phyloP scores from a whole-genome alignment of 1,140 invertebrate genomes.

The Habropoda laboriosa region DNA sequence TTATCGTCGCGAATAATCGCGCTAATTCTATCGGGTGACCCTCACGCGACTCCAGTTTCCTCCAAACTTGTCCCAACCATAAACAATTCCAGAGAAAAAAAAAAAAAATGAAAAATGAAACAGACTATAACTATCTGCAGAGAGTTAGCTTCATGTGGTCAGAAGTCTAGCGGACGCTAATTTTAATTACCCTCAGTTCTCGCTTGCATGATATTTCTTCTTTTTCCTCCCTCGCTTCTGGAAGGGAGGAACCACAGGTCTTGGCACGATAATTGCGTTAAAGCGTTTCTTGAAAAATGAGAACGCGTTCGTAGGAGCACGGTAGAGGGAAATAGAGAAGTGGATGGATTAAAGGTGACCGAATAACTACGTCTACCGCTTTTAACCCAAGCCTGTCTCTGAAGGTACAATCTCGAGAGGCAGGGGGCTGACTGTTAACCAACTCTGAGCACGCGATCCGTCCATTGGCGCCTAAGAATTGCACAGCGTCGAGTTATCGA shows the following conservation, averaged over 20 bases:
- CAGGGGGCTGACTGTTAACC: conserved; percentile 49
- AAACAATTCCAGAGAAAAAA: no score
- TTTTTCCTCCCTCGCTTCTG: not conserved
- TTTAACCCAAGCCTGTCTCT: conserved; percentile 30
- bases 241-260: no score
- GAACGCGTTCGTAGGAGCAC: not conserved
- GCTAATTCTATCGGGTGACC: not conserved
- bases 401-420: conserved; percentile 27
- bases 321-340: not conserved
- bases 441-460: conserved; percentile 62
- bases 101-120: not conserved
- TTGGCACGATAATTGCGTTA: conserved; percentile 11
- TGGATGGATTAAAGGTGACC: conserved; percentile 37
- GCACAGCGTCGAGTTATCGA: conserved; percentile 10
- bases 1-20: conserved; percentile 6
- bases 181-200: not conserved
- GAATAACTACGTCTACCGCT: conserved; percentile 16
- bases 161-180: not conserved
- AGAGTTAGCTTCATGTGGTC: no score
- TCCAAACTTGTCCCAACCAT: not conserved
- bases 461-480: conserved; percentile 54
- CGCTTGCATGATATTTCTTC: conserved; percentile 16
- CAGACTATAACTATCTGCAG: no score
- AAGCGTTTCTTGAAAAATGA: not conserved
- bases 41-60: conserved; percentile 5